Evolutionary conservation across 2,113 vertebrate genomes (phyloP).

Genomic region (Pongo pygmaeus): DNA sequence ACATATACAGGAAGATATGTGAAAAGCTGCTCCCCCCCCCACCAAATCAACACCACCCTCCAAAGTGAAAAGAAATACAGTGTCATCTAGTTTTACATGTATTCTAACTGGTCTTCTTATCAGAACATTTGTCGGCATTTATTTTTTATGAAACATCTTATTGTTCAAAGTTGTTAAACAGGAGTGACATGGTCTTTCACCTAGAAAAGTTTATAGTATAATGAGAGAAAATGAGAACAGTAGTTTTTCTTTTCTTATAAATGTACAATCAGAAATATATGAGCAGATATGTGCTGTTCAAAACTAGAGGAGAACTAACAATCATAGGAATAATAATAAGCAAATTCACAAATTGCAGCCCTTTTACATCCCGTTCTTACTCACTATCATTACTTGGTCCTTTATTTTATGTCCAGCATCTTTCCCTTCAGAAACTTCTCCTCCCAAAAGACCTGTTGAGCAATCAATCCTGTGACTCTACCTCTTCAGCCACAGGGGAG

Average conservation of each 20-base stretch:
- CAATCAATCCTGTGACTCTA: too few species aligned
- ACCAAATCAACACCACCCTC: not conserved
- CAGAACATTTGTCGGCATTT: not conserved
- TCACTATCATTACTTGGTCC: not conserved
- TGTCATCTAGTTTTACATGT: not conserved
- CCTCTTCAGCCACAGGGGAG: not conserved
- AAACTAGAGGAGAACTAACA: not conserved
- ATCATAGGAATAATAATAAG: not conserved
- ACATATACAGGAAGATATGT: not conserved
- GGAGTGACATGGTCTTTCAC: not conserved
- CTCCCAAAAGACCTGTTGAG: not conserved
- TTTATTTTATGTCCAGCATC: not conserved
- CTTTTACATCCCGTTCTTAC: not conserved
- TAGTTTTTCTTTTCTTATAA: not conserved
- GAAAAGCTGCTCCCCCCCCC: not conserved
- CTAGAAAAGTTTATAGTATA: not conserved
- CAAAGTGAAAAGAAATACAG: not conserved
- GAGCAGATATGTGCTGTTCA: not conserved
- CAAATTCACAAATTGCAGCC: not conserved
- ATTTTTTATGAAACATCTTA: not conserved
- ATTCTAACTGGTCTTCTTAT: not conserved
- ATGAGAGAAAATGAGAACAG: not conserved
- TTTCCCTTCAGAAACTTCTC: not conserved
- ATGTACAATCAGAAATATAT: not conserved
- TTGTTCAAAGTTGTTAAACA: not conserved